Conservation (phyloP, 2,113 vertebrate species). For the Anoplopoma fimbria region DNA sequence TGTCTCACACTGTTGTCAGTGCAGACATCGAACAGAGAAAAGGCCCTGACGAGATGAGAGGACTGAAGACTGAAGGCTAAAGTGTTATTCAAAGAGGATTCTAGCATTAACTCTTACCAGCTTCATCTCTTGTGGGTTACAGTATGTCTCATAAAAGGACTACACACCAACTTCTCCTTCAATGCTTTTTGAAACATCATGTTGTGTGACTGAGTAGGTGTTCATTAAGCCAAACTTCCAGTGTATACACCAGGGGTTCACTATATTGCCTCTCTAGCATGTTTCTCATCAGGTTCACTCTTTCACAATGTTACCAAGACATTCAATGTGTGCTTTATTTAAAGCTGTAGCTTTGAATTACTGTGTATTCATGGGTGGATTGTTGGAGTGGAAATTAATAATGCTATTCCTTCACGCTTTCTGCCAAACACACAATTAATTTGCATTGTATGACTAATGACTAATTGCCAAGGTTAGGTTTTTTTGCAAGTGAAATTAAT, state of each 20-base stretch:
- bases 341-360: constrained; percentile 8
- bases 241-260: constrained; percentile 7
- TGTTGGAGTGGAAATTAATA: constrained; percentile 32
- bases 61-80: background rate
- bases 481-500: constrained; percentile 39
- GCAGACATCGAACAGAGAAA: constrained; percentile 12
- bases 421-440: constrained; percentile 38
- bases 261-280: background rate
- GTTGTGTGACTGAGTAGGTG: constrained; percentile 1
- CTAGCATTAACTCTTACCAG: background rate
- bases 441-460: constrained; percentile 47
- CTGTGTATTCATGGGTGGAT: constrained; percentile 19
- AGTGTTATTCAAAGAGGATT: constrained; percentile 7
- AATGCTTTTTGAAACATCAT: background rate
- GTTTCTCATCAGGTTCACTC: constrained; percentile 18
- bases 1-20: background rate
- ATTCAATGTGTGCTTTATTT: background rate
- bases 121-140: background rate
- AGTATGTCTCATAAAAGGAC: background rate
- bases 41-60: constrained; percentile 3
- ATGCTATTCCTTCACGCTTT: constrained; percentile 10
- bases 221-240: constrained; percentile 28
- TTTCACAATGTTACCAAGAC: constrained; percentile 20
- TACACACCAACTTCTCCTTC: constrained; percentile 6
- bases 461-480: constrained; percentile 24